Conservation (phyloP, 2,888 invertebrate genomes). For the Psococerastis gibbosa region DNA sequence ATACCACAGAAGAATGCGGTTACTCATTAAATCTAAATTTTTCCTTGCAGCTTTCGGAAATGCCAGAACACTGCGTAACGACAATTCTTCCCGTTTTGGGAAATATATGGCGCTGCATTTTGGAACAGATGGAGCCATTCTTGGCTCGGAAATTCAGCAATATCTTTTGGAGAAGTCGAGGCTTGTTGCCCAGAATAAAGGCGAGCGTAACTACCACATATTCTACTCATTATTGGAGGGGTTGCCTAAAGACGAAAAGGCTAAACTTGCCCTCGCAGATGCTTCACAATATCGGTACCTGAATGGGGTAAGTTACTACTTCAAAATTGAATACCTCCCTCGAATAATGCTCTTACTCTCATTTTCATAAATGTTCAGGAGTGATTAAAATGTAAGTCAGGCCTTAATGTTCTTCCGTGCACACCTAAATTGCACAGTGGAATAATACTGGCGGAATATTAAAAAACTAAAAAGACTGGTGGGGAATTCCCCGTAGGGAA, state of each 20-base stretch:
- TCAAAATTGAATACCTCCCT: too few species aligned
- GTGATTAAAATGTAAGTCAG: too few species aligned
- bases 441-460: too few species aligned
- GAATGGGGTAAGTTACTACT: conserved; percentile 38
- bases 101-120: conserved; percentile 89
- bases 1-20: too few species aligned
- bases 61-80: conserved; percentile 87
- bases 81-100: conserved; percentile 91
- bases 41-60: conserved; percentile 67
- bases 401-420: background rate
- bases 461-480: too few species aligned
- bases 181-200: conserved; percentile 71
- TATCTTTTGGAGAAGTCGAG: conserved; percentile 88
- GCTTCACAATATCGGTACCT: conserved; percentile 63
- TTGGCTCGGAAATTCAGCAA: conserved; percentile 87
- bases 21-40: too few species aligned
- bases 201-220: conserved; percentile 89
- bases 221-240: conserved; percentile 85
- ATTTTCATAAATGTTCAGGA: too few species aligned
- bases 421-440: too few species aligned
- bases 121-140: conserved; percentile 62
- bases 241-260: conserved; percentile 57
- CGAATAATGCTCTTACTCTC: too few species aligned
- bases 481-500: too few species aligned
- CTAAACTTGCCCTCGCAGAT: conserved; percentile 50